Base-by-base conservation (phyloP, 2,797 vertebrate species). In the Aeoliscus strigatus region DNA sequence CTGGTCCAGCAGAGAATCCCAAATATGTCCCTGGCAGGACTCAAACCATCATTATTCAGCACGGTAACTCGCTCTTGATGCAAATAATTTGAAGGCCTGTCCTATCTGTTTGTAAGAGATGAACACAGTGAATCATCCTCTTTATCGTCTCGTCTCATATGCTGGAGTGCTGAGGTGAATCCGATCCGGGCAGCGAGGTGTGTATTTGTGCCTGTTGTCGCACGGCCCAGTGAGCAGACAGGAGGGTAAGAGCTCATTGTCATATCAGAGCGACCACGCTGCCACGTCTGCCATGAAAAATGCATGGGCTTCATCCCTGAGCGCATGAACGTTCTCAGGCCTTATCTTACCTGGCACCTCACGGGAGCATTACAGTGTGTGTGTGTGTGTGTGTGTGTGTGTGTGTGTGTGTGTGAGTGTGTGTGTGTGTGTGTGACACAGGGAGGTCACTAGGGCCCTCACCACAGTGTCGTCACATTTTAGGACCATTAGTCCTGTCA, bases 251-350 rank as follows among this genome's bases (percentile, higher is more conserved):
- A 33, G 26, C 51, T 58, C 37, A 14, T 36, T 47, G 60, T 62
- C 67, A 33, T 54, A 64, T 60, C 33, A 5, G 28, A 49, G 39
- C 21, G 48, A 65, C 1, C 2, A 43, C 53, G 35, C 55, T 45
- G 53, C 28, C 27, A 37, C 63, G 69, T 55, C 40, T 17, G 1
- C 23, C 40, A 75, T 83, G 52, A 76, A 79, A 81, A 37, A 81
- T 73, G 63, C 54, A 81, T n/a, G 12, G 33, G 34, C 52, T 64
- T 70, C 59, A 47, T 75, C 61, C 58, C 17, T 11, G 55, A 63
- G 51, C 34, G 44, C 70, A 66, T 73, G 69, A 55, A 44, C 70
- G 69, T 52, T 24, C 18, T 10, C 9, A 39, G 62, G 50, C 39
- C 10, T 66, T 5, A 53, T 52, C 53, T 53, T 23, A 60, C 42